A percentile compares a stretch with the other conserved stretches of the same genome.
Evolutionary conservation across 2,888 invertebrate genomes (phyloP).

Genomic region (Leucophenga maculata): DNA sequence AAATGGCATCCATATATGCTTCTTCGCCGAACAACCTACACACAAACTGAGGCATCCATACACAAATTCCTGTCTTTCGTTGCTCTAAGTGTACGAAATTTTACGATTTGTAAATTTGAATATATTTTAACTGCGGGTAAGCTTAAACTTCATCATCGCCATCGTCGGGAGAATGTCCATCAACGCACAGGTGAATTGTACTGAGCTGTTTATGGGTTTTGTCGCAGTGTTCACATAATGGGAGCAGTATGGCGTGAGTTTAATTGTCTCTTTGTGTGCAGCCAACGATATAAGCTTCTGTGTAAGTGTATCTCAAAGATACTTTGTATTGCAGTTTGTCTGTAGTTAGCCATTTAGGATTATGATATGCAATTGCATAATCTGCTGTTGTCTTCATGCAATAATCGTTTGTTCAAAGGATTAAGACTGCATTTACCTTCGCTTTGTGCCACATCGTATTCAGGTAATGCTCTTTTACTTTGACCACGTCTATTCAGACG

Average conservation of each 20-base stretch:
- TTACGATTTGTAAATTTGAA: slow-evolving; percentile 1
- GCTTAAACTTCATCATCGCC: slow-evolving; percentile 46
- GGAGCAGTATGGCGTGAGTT: not conserved
- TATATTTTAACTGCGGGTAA: not conserved
- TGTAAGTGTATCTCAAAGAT: not conserved
- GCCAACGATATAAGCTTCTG: not conserved
- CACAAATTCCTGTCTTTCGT: slow-evolving; percentile 48
- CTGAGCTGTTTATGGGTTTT: slow-evolving; percentile 50
- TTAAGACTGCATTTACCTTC: slow-evolving; percentile 41
- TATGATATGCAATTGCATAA: slow-evolving; percentile 2
- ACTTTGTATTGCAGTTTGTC: too few relatives aligned
- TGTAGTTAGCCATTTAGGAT: too few relatives aligned
- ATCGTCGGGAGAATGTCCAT: slow-evolving; percentile 60
- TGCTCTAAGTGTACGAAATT: not conserved
- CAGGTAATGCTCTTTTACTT: slow-evolving; percentile 15
- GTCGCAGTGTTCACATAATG: not conserved
- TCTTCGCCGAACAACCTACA: not conserved
- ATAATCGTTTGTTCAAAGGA: slow-evolving; percentile 63
- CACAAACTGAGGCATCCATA: slow-evolving; percentile 41
- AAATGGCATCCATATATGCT: too few relatives aligned
- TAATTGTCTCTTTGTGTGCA: not conserved
- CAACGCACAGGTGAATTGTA: slow-evolving; percentile 46
- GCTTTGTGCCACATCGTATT: slow-evolving; percentile 8
- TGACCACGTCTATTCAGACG: slow-evolving; percentile 9
- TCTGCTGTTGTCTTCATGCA: slow-evolving; percentile 39